phyloP scores from a whole-genome alignment of 2,888 invertebrate genomes.

The Synanthedon myopaeformis region DNA sequence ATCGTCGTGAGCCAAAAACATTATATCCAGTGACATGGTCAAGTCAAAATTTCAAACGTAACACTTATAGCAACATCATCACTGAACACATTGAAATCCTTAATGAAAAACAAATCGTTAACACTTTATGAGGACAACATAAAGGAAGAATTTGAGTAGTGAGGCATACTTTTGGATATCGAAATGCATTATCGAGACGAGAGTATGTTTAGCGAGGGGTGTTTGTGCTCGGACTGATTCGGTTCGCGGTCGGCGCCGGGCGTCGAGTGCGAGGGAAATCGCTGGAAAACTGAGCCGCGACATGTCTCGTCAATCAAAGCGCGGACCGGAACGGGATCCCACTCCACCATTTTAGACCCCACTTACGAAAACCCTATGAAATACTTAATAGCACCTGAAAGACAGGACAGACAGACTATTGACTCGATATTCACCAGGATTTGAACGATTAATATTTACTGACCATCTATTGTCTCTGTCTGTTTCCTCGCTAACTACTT shows the following conservation, averaged over 20 bases:
- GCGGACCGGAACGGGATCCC: slow-evolving; percentile 37
- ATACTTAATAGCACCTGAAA: no score
- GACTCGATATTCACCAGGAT: no score
- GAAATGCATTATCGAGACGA: slow-evolving; percentile 59
- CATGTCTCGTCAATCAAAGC: slow-evolving; percentile 27
- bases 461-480: no score
- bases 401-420: no score
- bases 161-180: slow-evolving; percentile 42
- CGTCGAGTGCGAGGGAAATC: slow-evolving; percentile 49
- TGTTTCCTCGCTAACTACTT: no score
- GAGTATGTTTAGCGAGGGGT: slow-evolving; percentile 18
- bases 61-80: slow-evolving; percentile 23
- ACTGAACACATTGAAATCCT: slow-evolving; percentile 15
- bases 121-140: slow-evolving; percentile 37
- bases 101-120: slow-evolving; percentile 19
- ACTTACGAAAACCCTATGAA: not conserved
- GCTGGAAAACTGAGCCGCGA: slow-evolving; percentile 39
- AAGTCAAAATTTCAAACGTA: slow-evolving; percentile 12
- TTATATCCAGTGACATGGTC: slow-evolving; percentile 60
- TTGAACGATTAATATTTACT: no score
- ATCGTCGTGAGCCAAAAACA: slow-evolving; percentile 68
- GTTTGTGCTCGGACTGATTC: slow-evolving; percentile 37
- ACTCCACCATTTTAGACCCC: slow-evolving; percentile 4
- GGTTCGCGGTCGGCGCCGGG: slow-evolving; percentile 27
- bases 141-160: slow-evolving; percentile 34